Conservation (phyloP, 2,113 vertebrate species). For the Xiphias gladius region DNA sequence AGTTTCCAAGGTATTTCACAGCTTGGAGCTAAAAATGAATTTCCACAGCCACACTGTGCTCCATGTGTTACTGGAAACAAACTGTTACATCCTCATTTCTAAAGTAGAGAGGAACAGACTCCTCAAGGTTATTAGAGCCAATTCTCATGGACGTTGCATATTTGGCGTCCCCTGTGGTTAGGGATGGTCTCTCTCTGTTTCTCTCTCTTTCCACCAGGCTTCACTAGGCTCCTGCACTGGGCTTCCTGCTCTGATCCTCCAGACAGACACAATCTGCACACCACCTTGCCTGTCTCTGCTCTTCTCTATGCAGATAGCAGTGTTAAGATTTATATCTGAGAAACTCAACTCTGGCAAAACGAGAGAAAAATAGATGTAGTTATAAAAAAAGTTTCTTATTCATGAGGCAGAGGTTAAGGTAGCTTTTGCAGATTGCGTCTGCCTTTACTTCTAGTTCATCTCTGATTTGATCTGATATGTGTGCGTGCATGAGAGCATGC, state of each 20-base stretch:
- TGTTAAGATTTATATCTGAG: constrained; percentile 48
- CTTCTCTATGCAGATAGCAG: constrained; percentile 10
- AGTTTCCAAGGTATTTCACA: constrained; percentile 59
- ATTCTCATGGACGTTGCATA: constrained; percentile 44
- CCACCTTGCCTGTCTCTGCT: constrained; percentile 43
- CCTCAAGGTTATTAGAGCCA: constrained; percentile 33
- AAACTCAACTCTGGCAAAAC: constrained; percentile 29
- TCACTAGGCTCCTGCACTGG: constrained; percentile 54
- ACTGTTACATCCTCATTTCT: constrained; percentile 57
- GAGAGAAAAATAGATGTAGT: constrained; percentile 1
- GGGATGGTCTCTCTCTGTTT: constrained; percentile 12
- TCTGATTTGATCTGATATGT: constrained; percentile 26
- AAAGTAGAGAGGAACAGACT: constrained; percentile 52
- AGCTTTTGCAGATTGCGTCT: constrained; percentile 60
- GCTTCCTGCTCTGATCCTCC: constrained; percentile 67
- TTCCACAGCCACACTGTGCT: constrained; percentile 51
- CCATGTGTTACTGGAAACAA: constrained; percentile 54
- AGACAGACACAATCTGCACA: constrained; percentile 74
- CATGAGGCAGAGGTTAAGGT: constrained; percentile 1
- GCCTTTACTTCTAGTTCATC: constrained; percentile 33
- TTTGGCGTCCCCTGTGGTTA: constrained; percentile 27
- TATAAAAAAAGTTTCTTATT: background rate
- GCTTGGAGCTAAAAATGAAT: constrained; percentile 50
- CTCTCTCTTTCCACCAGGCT: constrained; percentile 46
- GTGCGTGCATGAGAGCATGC: constrained; percentile 28